Conservation (phyloP, 2,797 vertebrate genomes). For the Anableps anableps region DNA sequence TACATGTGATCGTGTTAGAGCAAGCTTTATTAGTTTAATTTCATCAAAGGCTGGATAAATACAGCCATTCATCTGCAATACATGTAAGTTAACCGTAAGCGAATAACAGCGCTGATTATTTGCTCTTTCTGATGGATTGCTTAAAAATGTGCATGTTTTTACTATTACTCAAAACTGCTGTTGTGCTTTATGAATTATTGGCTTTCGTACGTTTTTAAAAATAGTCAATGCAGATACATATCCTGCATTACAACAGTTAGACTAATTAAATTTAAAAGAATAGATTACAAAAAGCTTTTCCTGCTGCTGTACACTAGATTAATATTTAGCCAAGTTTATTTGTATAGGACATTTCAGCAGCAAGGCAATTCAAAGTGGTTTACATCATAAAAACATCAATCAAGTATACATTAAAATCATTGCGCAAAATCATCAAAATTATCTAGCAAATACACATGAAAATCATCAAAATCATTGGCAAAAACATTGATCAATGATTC, state of each 20-base stretch:
- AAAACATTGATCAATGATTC: no score
- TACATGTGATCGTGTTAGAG: background rate
- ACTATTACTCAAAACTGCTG: background rate
- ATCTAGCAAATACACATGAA: no score
- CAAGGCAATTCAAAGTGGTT: no score
- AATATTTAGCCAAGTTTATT: background rate
- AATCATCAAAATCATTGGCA: no score
- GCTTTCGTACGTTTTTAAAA: background rate
- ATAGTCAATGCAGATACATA: background rate
- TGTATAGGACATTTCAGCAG: no score
- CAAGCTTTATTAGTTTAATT: background rate
- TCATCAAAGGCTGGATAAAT: background rate
- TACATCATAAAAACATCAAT: no score
- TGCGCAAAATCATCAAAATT: no score
- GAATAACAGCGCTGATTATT: background rate
- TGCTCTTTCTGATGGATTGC: background rate
- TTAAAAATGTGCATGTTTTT: background rate
- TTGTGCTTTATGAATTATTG: background rate
- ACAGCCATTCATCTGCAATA: background rate
- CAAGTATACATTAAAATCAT: no score
- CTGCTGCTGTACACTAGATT: background rate
- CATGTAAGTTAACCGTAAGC: conserved; percentile 4
- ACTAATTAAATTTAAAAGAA: background rate
- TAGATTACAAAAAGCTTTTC: background rate
- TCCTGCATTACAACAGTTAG: background rate